A percentile compares a stretch with the other conserved stretches of the same genome.
phyloP scores from a whole-genome alignment of 2,797 vertebrate species.

The Pyrrhura leucotis region DNA sequence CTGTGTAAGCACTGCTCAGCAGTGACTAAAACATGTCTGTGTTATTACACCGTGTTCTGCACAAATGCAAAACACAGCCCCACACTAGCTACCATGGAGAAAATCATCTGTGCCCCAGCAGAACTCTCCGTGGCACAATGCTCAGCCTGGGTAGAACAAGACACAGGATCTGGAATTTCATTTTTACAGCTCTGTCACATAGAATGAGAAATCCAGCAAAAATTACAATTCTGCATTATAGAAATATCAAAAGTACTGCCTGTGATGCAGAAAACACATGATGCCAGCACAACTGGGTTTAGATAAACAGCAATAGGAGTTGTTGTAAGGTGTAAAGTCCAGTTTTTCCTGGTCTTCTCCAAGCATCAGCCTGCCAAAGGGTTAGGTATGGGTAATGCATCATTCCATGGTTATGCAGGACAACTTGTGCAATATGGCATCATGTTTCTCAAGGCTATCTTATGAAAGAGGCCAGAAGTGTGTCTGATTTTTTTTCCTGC shows the following conservation, averaged over 20 bases:
- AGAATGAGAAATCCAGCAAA: neutral
- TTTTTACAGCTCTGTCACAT: neutral
- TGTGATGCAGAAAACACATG: neutral
- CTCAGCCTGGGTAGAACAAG: neutral
- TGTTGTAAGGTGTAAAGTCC: neutral
- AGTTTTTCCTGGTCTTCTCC: neutral
- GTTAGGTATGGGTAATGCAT: neutral
- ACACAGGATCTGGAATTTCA: neutral
- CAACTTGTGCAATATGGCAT: neutral
- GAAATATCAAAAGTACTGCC: neutral
- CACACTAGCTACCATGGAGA: neutral
- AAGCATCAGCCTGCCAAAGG: neutral
- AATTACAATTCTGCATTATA: neutral
- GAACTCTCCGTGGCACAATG: neutral
- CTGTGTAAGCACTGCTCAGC: neutral
- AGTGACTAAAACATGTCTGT: neutral
- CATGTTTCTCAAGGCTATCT: neutral
- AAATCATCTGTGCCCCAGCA: neutral
- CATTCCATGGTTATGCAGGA: neutral
- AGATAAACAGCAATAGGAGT: neutral
- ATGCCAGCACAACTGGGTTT: neutral
- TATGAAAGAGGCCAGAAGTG: neutral
- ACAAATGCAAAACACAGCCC: neutral
- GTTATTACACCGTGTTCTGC: neutral
- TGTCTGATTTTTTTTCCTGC: neutral